Evolutionary conservation across 1,140 invertebrate genomes (phyloP).

Genomic region (Bombus superbus): DNA sequence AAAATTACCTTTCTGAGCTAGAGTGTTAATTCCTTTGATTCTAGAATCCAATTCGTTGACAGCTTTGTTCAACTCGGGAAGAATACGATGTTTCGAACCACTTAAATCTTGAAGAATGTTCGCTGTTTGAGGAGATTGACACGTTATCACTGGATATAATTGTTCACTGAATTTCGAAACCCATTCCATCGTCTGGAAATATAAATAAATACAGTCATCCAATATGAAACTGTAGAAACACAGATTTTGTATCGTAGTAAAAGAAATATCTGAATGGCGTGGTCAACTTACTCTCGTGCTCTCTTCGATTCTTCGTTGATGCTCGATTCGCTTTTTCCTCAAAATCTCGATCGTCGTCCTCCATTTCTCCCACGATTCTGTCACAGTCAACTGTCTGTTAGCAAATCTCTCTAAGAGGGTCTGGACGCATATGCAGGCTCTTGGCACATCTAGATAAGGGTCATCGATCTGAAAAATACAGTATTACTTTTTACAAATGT

Average conservation of each 20-base stretch:
- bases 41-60: constrained; percentile 88
- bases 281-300: constrained; percentile 86
- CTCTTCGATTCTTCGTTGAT: constrained; percentile 89
- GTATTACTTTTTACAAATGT: not conserved
- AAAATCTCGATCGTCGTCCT: constrained; percentile 86
- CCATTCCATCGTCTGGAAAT: constrained; percentile 88
- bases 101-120: constrained; percentile 85
- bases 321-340: constrained; percentile 86
- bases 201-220: not conserved
- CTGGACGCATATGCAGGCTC: constrained; percentile 88
- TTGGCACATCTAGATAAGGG: constrained; percentile 88
- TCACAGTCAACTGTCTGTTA: constrained; percentile 86
- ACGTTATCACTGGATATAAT: constrained; percentile 90
- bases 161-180: constrained; percentile 89
- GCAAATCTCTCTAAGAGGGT: constrained; percentile 88
- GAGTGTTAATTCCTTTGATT: constrained; percentile 86
- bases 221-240: not conserved
- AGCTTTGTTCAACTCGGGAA: constrained; percentile 86
- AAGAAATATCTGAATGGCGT: not conserved
- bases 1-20: constrained; percentile 79
- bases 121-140: constrained; percentile 84
- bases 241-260: not conserved
- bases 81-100: constrained; percentile 84
- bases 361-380: constrained; percentile 88
- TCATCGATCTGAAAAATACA: constrained; percentile 86